Base-by-base conservation (phyloP, 1,140 invertebrate species). In the Manduca sexta region DNA sequence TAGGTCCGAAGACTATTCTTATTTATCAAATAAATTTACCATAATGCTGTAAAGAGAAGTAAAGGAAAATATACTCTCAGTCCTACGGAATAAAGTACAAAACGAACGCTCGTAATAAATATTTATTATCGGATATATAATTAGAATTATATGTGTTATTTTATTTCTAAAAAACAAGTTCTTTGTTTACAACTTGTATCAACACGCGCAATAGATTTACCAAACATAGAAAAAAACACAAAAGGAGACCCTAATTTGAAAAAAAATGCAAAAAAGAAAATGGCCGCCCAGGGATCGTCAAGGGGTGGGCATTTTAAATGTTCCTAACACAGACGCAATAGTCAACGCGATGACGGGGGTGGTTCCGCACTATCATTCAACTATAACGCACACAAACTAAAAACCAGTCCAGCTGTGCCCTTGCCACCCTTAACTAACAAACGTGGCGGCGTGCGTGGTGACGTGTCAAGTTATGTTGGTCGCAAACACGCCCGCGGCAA, bases 281-380 rank as follows among this genome's bases (percentile, higher is more conserved):
- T 81, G 77, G 80, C 77, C 55, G 75, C 68, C 51, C 57, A 61
- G 62, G 76, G 74, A 80, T 84, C 69, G 80, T 81, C 80, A 84
- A 74, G 71, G 41, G 75, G 76, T 59, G 72, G 74, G 77, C 64
- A 79, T 84, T 84, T 84, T 78, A 84, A 80, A 84, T 79, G 77
- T 79, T 74, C 76, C 80, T 84, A 84, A 84, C 77, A 84, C 80
- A 81, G 55, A 67, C 75, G 77, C 76, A 80, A 73, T 68, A 74
- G 79, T 83, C 76, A 77, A 62, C 57, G 55, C 64, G 75, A 84
- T 84, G 77, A 84, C 64, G 76, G 68, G 72, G 71, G 75, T 67
- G 72, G 70, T 16, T 26, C 45, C 56, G 42, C 65, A 82, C 78
- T 80, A 79, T 76, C 64, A 64, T 64, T 69, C 66, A 69, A 79